These are phyloP conservation scores for Vollenhovia emeryi DNA, from an alignment of 1,140 invertebrate species.

Conservation along the genomic window DNA sequence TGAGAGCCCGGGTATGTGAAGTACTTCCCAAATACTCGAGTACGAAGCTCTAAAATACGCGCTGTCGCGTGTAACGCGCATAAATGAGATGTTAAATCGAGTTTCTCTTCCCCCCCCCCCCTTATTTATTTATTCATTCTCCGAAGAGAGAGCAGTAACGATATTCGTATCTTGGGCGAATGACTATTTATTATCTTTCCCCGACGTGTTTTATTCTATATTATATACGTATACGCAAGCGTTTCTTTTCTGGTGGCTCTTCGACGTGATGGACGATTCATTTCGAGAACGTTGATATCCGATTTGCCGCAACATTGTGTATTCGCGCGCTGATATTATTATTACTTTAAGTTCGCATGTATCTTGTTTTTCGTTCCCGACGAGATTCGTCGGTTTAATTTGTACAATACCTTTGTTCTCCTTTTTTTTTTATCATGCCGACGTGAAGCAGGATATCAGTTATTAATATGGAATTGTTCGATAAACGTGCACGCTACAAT, in stretches of 20 bases:
- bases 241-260: conserved; percentile 25
- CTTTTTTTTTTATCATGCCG: conserved; percentile 13
- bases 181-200: conserved; percentile 46
- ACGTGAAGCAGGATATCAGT: neutral
- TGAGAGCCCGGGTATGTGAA: neutral
- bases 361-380: conserved; percentile 16
- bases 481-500: conserved; percentile 6
- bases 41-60: neutral
- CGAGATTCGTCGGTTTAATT: conserved; percentile 13
- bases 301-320: conserved; percentile 23
- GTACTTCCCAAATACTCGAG: neutral
- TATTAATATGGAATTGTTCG: neutral
- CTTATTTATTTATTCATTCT: conserved; percentile 65
- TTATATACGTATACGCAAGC: conserved; percentile 6
- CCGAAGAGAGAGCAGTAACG: conserved; percentile 16
- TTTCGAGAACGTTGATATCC: conserved; percentile 24
- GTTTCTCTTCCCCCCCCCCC: conserved; percentile 14
- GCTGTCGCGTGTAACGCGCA: neutral
- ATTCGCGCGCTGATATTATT: conserved; percentile 55
- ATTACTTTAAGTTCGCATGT: conserved; percentile 39
- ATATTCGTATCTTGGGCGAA: conserved; percentile 31
- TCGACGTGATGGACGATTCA: conserved; percentile 30
- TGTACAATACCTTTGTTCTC: neutral
- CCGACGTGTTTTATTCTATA: conserved; percentile 39
- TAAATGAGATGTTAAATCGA: conserved; percentile 6